Evolutionary conservation across 92 coral and sea anemone species (phyloP), one percentile per base, ranked within the genome.

Genomic region (Heliopora coerulea): DNA sequence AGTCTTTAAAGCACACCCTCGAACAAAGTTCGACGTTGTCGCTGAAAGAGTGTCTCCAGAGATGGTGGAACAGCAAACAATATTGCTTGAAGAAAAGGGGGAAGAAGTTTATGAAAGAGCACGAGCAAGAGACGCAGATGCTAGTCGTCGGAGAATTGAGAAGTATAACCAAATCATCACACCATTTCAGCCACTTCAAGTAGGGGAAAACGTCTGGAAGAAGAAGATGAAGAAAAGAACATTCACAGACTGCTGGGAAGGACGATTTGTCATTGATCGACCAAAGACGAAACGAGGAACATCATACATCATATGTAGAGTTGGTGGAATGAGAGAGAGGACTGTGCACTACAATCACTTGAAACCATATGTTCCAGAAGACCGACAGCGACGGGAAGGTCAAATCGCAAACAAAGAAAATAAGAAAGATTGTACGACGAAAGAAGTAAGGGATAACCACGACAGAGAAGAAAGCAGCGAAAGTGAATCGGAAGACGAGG

Each of bases 101-200:
- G 52, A 46, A 46, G 52, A 46, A n/a, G 15, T 46, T 46, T 46
- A 46, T 46, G 52, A 46, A 46, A 46, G 52, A 46, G 52, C 52
- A 46, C 52, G n/a, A 46, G 52, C 52, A 46, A 46, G 52, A 46
- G 52, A 46, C 15, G 52, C 7, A 46, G n/a, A 46, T 46, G 7
- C 14, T 46, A 46, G 52, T 46, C 52, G 52, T 7, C 12, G n/a
- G 52, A 46, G 52, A 46, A 15, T 46, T 46, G 52, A 46, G 52
- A 46, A 8, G 52, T n/a, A 46, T 46, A 46, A 46, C 52, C 52
- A 15, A 8, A 46, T 2, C n/a, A 46, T 46, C 52, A 46, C 7
- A 46, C 52, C 52, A 46, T 46, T 46, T 15, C 52, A 15, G n/a
- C 52, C 52, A 46, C 52, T 46, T 6, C 12, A n/a, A 46, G 14